Conservation (phyloP, 2,113 vertebrate genomes). For the Tragelaphus buxtoni region DNA sequence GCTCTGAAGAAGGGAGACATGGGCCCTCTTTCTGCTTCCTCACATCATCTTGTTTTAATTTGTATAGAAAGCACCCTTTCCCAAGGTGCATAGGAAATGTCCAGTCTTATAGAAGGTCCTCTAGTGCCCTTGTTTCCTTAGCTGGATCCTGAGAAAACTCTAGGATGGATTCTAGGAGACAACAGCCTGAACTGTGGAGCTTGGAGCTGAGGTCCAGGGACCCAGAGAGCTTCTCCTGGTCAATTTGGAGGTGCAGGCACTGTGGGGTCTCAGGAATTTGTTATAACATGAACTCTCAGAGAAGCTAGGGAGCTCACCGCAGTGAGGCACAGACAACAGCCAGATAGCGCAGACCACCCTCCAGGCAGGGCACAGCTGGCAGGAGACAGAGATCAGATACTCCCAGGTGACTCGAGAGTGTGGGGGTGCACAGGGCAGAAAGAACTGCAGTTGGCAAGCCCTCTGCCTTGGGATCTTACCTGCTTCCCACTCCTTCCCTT, state of each 20-base stretch:
- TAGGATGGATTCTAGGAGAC: neutral
- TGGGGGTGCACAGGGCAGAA: fast-evolving
- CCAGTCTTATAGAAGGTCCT: neutral
- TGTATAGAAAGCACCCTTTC: neutral
- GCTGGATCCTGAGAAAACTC: neutral
- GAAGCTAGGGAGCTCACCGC: no score
- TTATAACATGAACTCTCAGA: neutral
- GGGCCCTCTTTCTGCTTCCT: neutral
- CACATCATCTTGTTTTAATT: neutral
- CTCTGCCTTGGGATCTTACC: neutral
- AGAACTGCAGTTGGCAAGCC: neutral
- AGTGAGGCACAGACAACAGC: neutral
- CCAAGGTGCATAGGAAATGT: neutral
- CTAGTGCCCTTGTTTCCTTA: neutral
- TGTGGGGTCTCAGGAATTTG: neutral
- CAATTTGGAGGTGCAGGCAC: neutral
- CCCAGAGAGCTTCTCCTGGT: neutral
- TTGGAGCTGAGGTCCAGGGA: neutral
- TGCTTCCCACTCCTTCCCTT: neutral
- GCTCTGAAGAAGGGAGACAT: neutral
- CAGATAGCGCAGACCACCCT: neutral
- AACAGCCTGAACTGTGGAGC: neutral
- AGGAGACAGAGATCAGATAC: neutral
- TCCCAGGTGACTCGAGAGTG: neutral
- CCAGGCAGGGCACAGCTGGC: neutral